These are phyloP conservation scores for Diploptera punctata DNA, from an alignment of 2,888 invertebrate species.

Conservation along the genomic window DNA sequence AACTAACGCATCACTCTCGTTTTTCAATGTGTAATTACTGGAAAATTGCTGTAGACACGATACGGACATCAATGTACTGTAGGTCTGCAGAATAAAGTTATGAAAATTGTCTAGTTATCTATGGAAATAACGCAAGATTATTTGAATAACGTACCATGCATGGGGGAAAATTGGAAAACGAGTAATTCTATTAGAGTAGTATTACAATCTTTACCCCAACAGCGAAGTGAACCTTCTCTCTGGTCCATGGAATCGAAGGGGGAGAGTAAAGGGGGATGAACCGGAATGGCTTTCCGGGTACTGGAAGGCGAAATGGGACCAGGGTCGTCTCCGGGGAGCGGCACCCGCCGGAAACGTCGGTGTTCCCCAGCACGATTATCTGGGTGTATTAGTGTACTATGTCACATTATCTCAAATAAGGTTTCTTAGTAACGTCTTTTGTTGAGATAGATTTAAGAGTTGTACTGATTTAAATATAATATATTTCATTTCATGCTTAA, in stretches of 20 bases:
- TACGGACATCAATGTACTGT: too few relatives aligned
- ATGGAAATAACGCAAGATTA: too few relatives aligned
- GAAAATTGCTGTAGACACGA: too few relatives aligned
- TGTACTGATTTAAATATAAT: too few relatives aligned
- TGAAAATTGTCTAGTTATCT: too few relatives aligned
- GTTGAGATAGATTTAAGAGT: too few relatives aligned
- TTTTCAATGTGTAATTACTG: too few relatives aligned
- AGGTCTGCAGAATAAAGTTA: too few relatives aligned
- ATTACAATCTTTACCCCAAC: background rate
- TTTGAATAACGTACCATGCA: background rate
- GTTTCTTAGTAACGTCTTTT: too few relatives aligned
- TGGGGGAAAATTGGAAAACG: background rate
- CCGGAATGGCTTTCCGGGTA: slow-evolving; percentile 41
- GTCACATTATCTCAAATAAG: too few relatives aligned
- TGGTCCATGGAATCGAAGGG: background rate
- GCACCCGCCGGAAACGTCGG: slow-evolving; percentile 32
- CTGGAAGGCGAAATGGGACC: slow-evolving; percentile 24
- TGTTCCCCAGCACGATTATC: slow-evolving; percentile 15
- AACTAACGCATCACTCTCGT: too few relatives aligned
- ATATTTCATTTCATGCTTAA: too few relatives aligned
- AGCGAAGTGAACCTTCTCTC: background rate
- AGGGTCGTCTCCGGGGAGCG: slow-evolving; percentile 35
- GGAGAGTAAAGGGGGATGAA: slow-evolving; percentile 5
- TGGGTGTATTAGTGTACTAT: background rate
- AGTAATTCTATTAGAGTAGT: background rate